Base-by-base conservation (phyloP, 2,888 invertebrate genomes). In the Zootermopsis nevadensis region DNA sequence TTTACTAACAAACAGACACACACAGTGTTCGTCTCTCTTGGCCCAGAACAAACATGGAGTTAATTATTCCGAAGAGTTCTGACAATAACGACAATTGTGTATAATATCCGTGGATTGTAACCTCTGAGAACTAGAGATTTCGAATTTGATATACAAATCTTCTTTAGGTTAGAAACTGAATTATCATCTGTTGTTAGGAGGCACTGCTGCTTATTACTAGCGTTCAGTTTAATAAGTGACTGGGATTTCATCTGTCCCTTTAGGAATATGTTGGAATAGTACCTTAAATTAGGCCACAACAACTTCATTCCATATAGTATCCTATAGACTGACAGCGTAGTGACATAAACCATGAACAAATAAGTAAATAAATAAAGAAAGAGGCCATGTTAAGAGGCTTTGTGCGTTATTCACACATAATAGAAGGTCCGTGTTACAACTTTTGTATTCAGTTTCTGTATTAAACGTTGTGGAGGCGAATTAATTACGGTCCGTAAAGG, bases 21-120 rank as follows among this genome's bases (percentile, higher is more conserved):
- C 76, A 38, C 48, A 27, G 42, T 15, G 76, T 76, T 76, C 27
- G 76, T 48, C 19, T 38, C 76, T 76, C 76, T 35, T 76, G 76
- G 76, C 42, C 76, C n/a, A 48, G 48, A 42, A 76, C 76, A 76
- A 76, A 48, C 48, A 76, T 76, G 76, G n/a, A 27, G 76, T 35
- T 76, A 76, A 76, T 76, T 76, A 48, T 42, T 76, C 76, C 76
- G 30, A 76, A 76, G 48, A 53, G 60, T 27, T 27, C 79, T 66
- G 66, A 79, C 79, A 79, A 60, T 79, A 79, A 79, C 66, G 66
- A 66, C 79, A 79, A 79, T 79, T 79, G 35, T 42, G 42, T 42
- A 76, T 76, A 33, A 76, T 48, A 42, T 76, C 60, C 60, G 27
- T 27, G n/a, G 60, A 60, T 60, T n/a, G n/a, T 19, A 48, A 48